Percentiles rank a stretch among this genome's conserved stretches.
phyloP scores from a whole-genome alignment of 2,888 invertebrate species.

The Temnothorax unifasciatus region DNA sequence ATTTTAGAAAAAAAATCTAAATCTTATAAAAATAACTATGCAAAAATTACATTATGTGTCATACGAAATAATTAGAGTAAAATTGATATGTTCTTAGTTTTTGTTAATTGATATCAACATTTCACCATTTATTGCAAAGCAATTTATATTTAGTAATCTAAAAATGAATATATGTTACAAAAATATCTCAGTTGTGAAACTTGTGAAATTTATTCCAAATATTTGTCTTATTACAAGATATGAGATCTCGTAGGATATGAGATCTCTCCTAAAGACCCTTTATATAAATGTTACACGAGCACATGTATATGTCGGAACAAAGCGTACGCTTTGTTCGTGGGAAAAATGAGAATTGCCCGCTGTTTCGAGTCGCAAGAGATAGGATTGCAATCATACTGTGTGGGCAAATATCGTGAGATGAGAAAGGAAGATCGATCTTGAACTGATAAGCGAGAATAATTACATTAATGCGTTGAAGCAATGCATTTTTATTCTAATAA shows the following conservation, averaged over 20 bases:
- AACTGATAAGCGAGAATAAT: conserved; percentile 25
- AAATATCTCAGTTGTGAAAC: not conserved
- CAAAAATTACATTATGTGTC: not conserved
- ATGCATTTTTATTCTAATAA: conserved; percentile 23
- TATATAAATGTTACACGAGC: conserved; percentile 27
- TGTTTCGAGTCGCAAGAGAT: conserved; percentile 32
- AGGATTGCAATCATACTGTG: not conserved
- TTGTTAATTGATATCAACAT: not conserved
- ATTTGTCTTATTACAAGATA: not conserved
- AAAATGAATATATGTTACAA: not conserved
- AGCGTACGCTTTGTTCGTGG: conserved; percentile 9
- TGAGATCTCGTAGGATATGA: not conserved
- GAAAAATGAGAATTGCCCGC: conserved; percentile 7
- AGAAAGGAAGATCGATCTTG: conserved; percentile 46
- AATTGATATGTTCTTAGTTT: not conserved
- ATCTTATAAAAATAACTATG: not conserved
- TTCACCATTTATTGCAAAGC: not conserved
- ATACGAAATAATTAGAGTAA: not conserved
- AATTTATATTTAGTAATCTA: not conserved
- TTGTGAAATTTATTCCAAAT: not conserved
- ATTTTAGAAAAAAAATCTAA: not conserved
- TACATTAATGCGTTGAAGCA: conserved; percentile 13
- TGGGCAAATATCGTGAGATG: conserved; percentile 45
- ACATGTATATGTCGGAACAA: conserved; percentile 7
- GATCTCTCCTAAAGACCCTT: not conserved